Conservation (phyloP, 1,140 invertebrate genomes). For the Brachionus rubens region DNA sequence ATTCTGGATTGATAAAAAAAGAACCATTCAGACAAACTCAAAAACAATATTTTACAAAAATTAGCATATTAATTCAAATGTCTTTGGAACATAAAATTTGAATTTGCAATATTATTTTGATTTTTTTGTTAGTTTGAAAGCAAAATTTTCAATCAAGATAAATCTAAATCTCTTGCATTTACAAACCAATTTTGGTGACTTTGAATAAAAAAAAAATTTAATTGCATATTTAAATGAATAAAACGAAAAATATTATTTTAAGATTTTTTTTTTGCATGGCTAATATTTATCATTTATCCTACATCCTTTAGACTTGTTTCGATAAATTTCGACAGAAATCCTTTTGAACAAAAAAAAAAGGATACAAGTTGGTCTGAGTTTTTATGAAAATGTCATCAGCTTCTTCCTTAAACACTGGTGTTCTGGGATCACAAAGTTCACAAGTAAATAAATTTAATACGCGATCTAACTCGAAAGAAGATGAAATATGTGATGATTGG, state of each 20-base stretch:
- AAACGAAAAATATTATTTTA: background rate
- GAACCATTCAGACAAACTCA: no score
- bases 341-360: background rate
- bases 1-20: no score
- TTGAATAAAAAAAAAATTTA: background rate
- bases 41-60: no score
- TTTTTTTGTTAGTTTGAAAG: no score
- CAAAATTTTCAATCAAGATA: no score
- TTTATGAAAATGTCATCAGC: conserved; percentile 16
- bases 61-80: no score
- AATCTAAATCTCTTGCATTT: background rate
- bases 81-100: no score
- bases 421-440: background rate
- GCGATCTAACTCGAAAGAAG: conserved; percentile 7
- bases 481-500: conserved; percentile 45
- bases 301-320: background rate
- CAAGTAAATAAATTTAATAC: background rate
- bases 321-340: background rate
- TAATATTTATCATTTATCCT: background rate
- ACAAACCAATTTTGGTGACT: background rate
- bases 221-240: conserved; percentile 34
- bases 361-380: background rate
- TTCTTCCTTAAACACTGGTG: background rate
- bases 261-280: background rate
- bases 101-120: no score